Conservation (phyloP, 2,113 vertebrate species). For the Oryzias melastigma region DNA sequence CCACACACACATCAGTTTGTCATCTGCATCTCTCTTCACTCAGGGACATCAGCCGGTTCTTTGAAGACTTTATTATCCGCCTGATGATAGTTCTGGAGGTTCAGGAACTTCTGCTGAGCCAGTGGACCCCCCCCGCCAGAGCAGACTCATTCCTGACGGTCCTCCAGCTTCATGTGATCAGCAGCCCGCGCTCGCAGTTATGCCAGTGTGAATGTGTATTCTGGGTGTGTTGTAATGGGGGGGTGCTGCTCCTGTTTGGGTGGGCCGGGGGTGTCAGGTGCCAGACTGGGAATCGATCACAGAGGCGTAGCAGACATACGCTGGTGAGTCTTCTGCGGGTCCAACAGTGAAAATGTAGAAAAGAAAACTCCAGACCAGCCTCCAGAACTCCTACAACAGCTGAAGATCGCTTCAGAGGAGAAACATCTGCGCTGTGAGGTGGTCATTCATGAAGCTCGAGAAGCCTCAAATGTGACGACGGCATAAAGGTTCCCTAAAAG, state of each 20-base stretch:
- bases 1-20: too few species aligned
- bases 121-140: background rate
- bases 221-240: slow-evolving; percentile 23
- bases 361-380: too few species aligned
- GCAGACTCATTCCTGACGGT: slow-evolving; percentile 26
- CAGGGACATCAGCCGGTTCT: too few species aligned
- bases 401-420: too few species aligned
- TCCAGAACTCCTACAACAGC: too few species aligned
- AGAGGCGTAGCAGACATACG: slow-evolving; percentile 38
- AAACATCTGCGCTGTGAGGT: too few species aligned
- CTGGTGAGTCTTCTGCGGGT: background rate
- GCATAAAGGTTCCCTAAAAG: too few species aligned
- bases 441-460: too few species aligned
- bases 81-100: background rate
- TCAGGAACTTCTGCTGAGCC: background rate
- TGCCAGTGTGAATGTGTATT: slow-evolving; percentile 4
- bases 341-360: too few species aligned
- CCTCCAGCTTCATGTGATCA: slow-evolving; percentile 32
- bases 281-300: slow-evolving; percentile 47
- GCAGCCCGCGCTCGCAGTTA: slow-evolving; percentile 6
- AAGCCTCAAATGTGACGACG: too few species aligned
- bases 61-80: too few species aligned
- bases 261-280: slow-evolving; percentile 50
- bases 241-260: slow-evolving; percentile 52
- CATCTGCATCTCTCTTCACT: too few species aligned